These are phyloP conservation scores for Xanthia icteritia DNA, from an alignment of 2,888 invertebrate genomes.

Conservation along the genomic window DNA sequence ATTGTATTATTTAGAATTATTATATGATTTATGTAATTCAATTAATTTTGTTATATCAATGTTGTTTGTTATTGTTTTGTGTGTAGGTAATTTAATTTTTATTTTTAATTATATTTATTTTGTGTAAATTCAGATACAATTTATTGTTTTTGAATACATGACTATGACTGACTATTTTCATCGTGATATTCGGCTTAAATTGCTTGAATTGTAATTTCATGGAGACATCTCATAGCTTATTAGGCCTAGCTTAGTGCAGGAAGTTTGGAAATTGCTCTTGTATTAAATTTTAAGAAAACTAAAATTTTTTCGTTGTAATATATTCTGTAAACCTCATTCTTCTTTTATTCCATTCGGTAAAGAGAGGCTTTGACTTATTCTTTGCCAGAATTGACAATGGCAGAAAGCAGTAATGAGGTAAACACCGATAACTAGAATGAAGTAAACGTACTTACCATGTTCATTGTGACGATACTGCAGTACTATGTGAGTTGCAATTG, in stretches of 20 bases:
- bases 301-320: too few species aligned
- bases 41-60: too few species aligned
- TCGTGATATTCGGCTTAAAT: background rate
- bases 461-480: constrained; percentile 65
- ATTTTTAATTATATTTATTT: too few species aligned
- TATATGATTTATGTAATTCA: too few species aligned
- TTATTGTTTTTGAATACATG: too few species aligned
- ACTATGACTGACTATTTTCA: too few species aligned
- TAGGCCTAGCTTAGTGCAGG: background rate
- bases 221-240: background rate
- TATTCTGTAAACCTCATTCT: too few species aligned
- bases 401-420: background rate
- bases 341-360: background rate
- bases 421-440: background rate
- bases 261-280: background rate
- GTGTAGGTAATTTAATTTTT: too few species aligned
- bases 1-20: too few species aligned
- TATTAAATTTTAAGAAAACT: background rate
- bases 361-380: background rate
- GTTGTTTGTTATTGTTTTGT: too few species aligned
- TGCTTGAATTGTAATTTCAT: background rate
- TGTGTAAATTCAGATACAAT: too few species aligned
- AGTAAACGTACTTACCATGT: constrained; percentile 63
- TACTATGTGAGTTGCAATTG: constrained; percentile 54
- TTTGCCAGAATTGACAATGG: background rate